A percentile compares a stretch with the other conserved stretches of the same genome.
phyloP scores from a whole-genome alignment of 2,113 vertebrate genomes.

The Tringa solitaria region DNA sequence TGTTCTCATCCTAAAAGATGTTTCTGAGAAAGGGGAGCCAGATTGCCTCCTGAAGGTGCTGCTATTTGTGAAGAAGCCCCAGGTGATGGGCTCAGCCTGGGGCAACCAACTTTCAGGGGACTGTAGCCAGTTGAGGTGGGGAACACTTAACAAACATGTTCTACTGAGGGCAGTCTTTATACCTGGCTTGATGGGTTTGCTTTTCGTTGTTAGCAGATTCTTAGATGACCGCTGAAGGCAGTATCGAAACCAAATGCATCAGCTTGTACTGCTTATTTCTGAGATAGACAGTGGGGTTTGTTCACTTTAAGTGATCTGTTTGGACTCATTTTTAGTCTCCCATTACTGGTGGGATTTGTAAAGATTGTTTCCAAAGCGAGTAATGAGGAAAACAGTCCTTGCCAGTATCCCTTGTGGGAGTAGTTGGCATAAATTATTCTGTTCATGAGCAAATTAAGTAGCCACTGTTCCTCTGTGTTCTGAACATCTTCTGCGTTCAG shows the following conservation, averaged over 20 bases:
- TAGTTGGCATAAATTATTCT: background rate
- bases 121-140: background rate
- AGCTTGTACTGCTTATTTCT: background rate
- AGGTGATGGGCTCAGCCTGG: background rate
- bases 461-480: background rate
- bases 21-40: background rate
- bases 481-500: background rate
- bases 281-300: fast-evolving
- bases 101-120: background rate
- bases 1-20: background rate
- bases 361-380: background rate
- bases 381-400: background rate
- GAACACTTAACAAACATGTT: background rate
- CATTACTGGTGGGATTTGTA: background rate
- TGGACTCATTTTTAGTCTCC: background rate
- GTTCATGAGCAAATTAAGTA: background rate
- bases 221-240: background rate
- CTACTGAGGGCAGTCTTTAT: background rate
- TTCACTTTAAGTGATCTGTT: background rate
- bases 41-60: background rate
- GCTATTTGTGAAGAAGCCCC: background rate
- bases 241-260: background rate
- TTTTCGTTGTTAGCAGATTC: background rate
- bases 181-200: background rate
- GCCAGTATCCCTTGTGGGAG: background rate